These are phyloP conservation scores for Bujurquina vittata DNA, from an alignment of 2,113 vertebrate species.

Conservation along the genomic window DNA sequence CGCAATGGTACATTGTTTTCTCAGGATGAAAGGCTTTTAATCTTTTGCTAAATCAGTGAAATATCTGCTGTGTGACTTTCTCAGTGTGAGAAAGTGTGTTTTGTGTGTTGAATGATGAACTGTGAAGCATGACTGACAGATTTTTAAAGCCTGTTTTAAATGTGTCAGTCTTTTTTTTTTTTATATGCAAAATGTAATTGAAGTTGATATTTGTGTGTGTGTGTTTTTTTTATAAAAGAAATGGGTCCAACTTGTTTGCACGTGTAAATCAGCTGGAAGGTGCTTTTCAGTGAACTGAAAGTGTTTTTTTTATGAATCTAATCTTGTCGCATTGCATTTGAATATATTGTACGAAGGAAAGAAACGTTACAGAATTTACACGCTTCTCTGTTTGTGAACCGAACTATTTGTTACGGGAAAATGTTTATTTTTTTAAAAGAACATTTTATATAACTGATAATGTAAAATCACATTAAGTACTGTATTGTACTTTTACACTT, in stretches of 20 bases:
- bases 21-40: background rate
- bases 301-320: too few relatives aligned
- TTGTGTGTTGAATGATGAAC: background rate
- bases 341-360: background rate
- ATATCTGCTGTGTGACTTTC: background rate
- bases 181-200: too few relatives aligned
- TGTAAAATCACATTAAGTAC: fast-evolving
- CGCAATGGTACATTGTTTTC: too few relatives aligned
- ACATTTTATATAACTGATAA: background rate
- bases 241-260: background rate
- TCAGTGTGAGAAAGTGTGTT: background rate
- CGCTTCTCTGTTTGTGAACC: too few relatives aligned
- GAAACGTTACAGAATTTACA: background rate
- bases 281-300: background rate
- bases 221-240: too few relatives aligned
- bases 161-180: background rate
- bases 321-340: background rate
- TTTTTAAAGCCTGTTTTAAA: background rate
- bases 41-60: background rate
- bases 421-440: too few relatives aligned
- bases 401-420: too few relatives aligned
- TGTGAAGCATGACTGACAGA: background rate
- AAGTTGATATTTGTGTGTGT: too few relatives aligned
- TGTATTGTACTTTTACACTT: background rate
- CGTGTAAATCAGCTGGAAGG: background rate